phyloP scores from a whole-genome alignment of 1,140 invertebrate genomes.

The Procambarus clarkii region DNA sequence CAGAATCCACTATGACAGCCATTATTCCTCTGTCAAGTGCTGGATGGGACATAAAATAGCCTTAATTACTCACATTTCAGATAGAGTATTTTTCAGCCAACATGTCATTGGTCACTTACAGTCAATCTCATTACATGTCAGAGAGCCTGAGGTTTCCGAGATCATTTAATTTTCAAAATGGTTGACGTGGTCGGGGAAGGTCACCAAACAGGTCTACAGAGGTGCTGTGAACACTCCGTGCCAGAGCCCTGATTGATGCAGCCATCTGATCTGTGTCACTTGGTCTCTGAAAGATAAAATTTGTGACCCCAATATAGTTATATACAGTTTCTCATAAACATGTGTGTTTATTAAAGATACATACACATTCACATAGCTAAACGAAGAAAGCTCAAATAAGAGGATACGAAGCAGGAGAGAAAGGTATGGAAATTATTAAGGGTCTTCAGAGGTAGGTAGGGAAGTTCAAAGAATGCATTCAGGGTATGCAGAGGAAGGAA shows the following conservation, averaged over 20 bases:
- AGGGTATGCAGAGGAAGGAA: no score
- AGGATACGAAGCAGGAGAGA: no score
- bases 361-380: no score
- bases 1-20: neutral
- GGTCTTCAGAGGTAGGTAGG: no score
- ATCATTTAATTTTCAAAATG: neutral
- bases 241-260: conserved; percentile 52
- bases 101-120: neutral
- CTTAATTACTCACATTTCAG: neutral
- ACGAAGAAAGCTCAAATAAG: no score
- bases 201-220: conserved; percentile 62
- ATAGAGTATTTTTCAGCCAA: neutral
- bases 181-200: conserved; percentile 49
- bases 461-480: no score
- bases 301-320: neutral
- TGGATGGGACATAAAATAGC: neutral
- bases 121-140: neutral
- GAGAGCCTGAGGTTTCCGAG: neutral
- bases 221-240: conserved; percentile 57
- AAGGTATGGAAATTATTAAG: no score
- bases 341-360: no score
- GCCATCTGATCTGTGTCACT: conserved; percentile 50
- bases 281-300: conserved; percentile 35
- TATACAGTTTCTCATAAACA: neutral
- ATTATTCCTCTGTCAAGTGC: neutral